phyloP scores from a whole-genome alignment of 2,888 invertebrate species.

The Prosopocoilus inquinatus region DNA sequence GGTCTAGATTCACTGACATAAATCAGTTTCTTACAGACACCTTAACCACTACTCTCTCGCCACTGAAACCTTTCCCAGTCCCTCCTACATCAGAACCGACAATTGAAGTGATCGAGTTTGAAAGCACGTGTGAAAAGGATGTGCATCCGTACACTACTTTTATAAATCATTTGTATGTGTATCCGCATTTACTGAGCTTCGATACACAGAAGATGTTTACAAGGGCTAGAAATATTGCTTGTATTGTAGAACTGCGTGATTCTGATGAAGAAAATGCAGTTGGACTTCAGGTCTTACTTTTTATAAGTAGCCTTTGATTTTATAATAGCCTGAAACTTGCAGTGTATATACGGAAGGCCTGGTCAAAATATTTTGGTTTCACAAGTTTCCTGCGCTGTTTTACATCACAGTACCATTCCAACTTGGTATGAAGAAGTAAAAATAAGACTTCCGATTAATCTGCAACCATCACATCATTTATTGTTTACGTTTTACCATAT shows the following conservation, averaged over 20 bases:
- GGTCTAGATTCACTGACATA: slow-evolving; percentile 8
- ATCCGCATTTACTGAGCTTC: slow-evolving; percentile 81
- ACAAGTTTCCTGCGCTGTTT: slow-evolving; percentile 72
- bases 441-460: slow-evolving; percentile 80
- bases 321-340: slow-evolving; percentile 26
- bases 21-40: slow-evolving; percentile 62
- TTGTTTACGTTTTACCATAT: slow-evolving; percentile 96
- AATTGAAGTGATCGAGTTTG: slow-evolving; percentile 83
- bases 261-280: slow-evolving; percentile 70
- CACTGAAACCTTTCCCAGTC: slow-evolving; percentile 80
- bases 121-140: slow-evolving; percentile 64
- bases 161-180: slow-evolving; percentile 88
- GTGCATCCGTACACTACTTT: slow-evolving; percentile 80
- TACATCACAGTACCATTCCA: slow-evolving; percentile 88
- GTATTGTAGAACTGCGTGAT: slow-evolving; percentile 83
- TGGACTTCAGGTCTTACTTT: slow-evolving; percentile 65
- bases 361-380: slow-evolving; percentile 64
- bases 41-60: slow-evolving; percentile 78
- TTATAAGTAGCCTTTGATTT: background rate
- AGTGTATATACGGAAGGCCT: slow-evolving; percentile 75
- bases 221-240: slow-evolving; percentile 91
- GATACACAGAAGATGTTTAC: slow-evolving; percentile 90
- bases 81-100: slow-evolving; percentile 76
- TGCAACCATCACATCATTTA: slow-evolving; percentile 85
- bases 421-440: slow-evolving; percentile 94